A percentile compares a stretch with the other conserved stretches of the same genome.
Evolutionary conservation across 2,888 invertebrate species (phyloP).

Genomic region (Xylota segnis): DNA sequence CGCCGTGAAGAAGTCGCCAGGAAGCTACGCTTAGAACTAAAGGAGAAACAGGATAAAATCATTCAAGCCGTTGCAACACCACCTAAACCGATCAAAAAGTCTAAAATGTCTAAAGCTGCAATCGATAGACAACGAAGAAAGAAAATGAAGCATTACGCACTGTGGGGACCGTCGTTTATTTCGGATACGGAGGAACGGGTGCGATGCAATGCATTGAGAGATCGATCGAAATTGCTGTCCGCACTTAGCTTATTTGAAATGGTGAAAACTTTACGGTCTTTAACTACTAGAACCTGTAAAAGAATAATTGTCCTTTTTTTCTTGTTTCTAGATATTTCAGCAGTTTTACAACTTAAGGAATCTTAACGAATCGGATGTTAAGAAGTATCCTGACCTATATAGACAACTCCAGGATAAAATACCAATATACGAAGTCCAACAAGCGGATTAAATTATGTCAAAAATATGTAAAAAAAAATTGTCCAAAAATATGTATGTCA

Average conservation of each 20-base stretch:
- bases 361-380: constrained; percentile 82
- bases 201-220: constrained; percentile 81
- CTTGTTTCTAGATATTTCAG: constrained; percentile 80
- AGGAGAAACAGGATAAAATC: constrained; percentile 81
- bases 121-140: constrained; percentile 79
- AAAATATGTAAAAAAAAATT: background rate
- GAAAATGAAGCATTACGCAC: constrained; percentile 78
- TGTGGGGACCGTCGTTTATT: constrained; percentile 82
- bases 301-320: background rate
- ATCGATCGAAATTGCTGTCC: constrained; percentile 80
- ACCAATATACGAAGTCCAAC: constrained; percentile 22
- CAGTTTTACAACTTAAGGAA: constrained; percentile 80
- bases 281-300: background rate
- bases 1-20: constrained; percentile 91
- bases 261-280: constrained; percentile 73
- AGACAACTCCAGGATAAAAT: constrained; percentile 56
- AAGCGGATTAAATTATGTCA: background rate
- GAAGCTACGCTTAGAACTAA: constrained; percentile 88
- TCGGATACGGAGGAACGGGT: constrained; percentile 89
- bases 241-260: constrained; percentile 80
- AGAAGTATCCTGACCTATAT: constrained; percentile 81
- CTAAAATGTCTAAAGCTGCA: constrained; percentile 85
- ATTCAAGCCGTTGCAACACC: background rate
- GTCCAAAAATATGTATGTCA: background rate
- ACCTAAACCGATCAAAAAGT: constrained; percentile 59